These are phyloP conservation scores for Saccostrea cuccullata DNA, from an alignment of 1,140 invertebrate genomes.

Conservation along the genomic window DNA sequence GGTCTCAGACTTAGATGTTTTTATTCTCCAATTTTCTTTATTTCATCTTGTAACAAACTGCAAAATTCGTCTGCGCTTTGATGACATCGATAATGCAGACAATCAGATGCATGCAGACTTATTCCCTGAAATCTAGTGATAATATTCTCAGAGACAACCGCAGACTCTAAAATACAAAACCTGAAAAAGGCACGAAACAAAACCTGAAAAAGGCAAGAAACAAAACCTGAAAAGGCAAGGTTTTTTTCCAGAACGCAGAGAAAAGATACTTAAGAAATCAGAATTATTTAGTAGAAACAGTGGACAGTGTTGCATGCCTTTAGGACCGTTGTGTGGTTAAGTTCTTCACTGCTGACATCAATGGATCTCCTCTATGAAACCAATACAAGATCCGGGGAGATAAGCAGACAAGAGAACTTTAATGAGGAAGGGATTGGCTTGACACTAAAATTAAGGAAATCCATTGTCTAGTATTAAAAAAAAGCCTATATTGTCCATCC, in stretches of 20 bases:
- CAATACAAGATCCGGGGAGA: conserved; percentile 13
- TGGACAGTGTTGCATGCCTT: neutral
- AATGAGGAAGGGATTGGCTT: conserved; percentile 5
- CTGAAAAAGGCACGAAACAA: neutral
- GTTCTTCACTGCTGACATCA: conserved; percentile 4
- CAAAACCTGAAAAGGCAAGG: neutral
- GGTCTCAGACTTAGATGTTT: too few relatives aligned
- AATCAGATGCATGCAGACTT: too few relatives aligned
- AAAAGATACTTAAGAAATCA: neutral
- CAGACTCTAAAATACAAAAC: too few relatives aligned
- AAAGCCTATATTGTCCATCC: neutral
- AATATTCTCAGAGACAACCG: too few relatives aligned
- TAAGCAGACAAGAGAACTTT: neutral
- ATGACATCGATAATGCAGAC: too few relatives aligned
- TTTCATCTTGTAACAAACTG: too few relatives aligned
- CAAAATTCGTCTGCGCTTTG: too few relatives aligned
- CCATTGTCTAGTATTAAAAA: neutral
- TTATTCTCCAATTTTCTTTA: too few relatives aligned
- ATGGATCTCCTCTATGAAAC: neutral
- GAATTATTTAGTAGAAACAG: neutral
- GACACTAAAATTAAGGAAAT: conserved; percentile 21
- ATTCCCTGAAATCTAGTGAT: too few relatives aligned
- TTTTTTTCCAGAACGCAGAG: neutral
- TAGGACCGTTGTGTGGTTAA: neutral
- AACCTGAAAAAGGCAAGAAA: neutral